Evolutionary conservation across 2,888 invertebrate species (phyloP), one percentile per base, ranked within the genome.

Genomic region (Melinopterus prodromus): DNA sequence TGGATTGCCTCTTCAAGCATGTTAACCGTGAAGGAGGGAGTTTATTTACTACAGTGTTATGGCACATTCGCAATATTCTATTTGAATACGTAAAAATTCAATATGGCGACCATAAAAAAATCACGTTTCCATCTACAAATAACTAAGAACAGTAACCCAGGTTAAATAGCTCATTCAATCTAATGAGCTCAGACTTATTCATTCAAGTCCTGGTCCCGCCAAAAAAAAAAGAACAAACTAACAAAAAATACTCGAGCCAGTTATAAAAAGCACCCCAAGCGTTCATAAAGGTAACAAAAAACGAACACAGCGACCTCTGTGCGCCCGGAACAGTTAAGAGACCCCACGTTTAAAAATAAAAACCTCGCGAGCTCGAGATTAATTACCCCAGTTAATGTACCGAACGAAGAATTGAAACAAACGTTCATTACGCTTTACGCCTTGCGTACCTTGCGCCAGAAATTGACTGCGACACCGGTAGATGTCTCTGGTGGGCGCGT

Each of bases 401-500:
- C 72, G 77, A 71, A 80, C 76, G 78, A 70, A 78, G 78, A 78
- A 80, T 77, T 69, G 77, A 71, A 71, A 71, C 78, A 71, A 79
- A 80, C 84, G 83, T 79, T 80, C 80, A 82, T 84, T 84, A 83
- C 80, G 79, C 83, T 26, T 1, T 26, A 26, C 26, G 26, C 26
- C 26, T 83, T 35, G 36, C 74, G 74, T 74, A 35, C 36, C 35
- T 35, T 74, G 4, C 71, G 1, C 71, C 3, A 26, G 1, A 14
- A 74, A 74, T 74, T 74, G 37, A 74, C 74, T 35, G 26, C 35
- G 36, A n/a, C 74, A 74, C 74, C 80, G 82, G 81, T 83, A 78
- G 83, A 83, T 84, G 83, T 84, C 84, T 83, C 83, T 83, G 83
- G 84, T 84, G 84, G 81, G 82, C 71, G 82, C 71, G 76, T 78